Percentiles rank a stretch among this genome's conserved stretches.
Conservation (phyloP, 1,140 invertebrate genomes). For the Heterodera schachtii region DNA sequence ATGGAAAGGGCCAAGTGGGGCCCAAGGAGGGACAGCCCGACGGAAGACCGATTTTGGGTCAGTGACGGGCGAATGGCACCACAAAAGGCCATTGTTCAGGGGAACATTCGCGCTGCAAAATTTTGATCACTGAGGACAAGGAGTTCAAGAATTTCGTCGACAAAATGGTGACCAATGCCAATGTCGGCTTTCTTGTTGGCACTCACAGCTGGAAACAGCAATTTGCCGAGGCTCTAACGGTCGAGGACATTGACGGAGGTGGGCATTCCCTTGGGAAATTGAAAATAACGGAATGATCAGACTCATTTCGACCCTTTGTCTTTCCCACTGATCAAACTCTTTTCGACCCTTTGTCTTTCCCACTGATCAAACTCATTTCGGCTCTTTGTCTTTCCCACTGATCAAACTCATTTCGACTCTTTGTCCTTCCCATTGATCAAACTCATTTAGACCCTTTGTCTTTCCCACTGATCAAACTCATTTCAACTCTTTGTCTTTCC, state of each 20-base stretch:
- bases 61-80: not conserved
- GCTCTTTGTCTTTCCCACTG: no score
- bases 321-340: no score
- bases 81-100: conserved; percentile 68
- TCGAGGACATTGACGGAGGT: conserved; percentile 57
- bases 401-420: no score
- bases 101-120: conserved; percentile 78
- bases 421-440: no score
- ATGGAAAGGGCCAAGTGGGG: conserved; percentile 8
- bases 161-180: conserved; percentile 90
- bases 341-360: no score
- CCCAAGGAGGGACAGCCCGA: not conserved
- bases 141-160: conserved; percentile 98
- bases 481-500: no score
- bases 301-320: no score
- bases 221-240: conserved; percentile 83
- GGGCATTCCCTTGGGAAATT: not conserved
- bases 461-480: no score
- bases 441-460: no score
- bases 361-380: no score
- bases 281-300: no score
- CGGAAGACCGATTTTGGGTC: conserved; percentile 8
- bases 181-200: conserved; percentile 87
- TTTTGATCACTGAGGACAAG: conserved; percentile 91
- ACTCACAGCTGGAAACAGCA: conserved; percentile 98